phyloP scores from a whole-genome alignment of 1,140 invertebrate species.

The Pogonognathellus flavescens region DNA sequence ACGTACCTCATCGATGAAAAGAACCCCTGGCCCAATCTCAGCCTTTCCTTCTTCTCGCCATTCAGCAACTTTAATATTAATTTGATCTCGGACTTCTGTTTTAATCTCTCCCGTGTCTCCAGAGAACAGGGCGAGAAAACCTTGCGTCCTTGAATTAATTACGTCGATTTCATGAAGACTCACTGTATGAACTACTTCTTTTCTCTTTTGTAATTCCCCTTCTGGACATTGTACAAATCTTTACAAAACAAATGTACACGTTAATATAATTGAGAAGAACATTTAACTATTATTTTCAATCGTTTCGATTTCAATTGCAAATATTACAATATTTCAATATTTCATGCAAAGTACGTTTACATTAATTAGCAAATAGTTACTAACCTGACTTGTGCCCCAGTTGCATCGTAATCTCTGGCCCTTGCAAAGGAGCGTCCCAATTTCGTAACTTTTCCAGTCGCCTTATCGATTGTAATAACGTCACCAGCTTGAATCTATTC shows the following conservation, averaged over 20 bases:
- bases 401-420: constrained; percentile 97
- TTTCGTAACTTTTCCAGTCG: constrained; percentile 96
- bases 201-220: constrained; percentile 98
- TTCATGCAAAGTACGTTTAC: background rate
- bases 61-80: constrained; percentile 97
- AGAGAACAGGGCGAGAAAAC: constrained; percentile 97
- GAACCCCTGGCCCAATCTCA: constrained; percentile 96
- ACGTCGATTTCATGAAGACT: constrained; percentile 99
- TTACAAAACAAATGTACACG: constrained; percentile 69
- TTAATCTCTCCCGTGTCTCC: constrained; percentile 99
- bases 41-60: constrained; percentile 99
- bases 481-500: constrained; percentile 90
- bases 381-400: constrained; percentile 82
- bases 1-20: constrained; percentile 88
- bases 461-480: constrained; percentile 98
- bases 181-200: constrained; percentile 98
- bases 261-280: background rate
- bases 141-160: constrained; percentile 96
- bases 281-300: background rate
- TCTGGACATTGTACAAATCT: constrained; percentile 99
- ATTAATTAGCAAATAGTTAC: background rate
- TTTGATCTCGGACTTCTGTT: constrained; percentile 96
- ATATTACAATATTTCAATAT: background rate
- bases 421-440: constrained; percentile 95
- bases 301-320: too few species aligned